Base-by-base conservation (phyloP, 2,797 vertebrate genomes). In the Thunnus albacares region DNA sequence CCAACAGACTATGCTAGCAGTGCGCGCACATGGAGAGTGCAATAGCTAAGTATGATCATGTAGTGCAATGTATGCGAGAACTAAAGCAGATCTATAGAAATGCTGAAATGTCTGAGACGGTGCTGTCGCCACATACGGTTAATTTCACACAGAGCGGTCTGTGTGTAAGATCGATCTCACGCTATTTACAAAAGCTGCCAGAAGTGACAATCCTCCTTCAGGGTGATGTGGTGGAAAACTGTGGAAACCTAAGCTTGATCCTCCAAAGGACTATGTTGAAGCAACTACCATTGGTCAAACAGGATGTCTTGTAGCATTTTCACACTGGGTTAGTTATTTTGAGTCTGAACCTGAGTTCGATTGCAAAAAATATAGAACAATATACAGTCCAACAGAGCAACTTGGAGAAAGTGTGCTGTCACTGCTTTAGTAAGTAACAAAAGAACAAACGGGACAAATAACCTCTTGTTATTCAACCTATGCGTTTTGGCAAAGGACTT, bases 1-100 rank as follows among this genome's bases (percentile, higher is more conserved):
- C 88, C 85, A 85, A 94, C 89, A 92, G 93, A 93, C 95, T 95
- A 96, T 80, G 90, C 95, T 95, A 96, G 94, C 90, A 84, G 95
- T 94, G 95, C 77, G 89, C 80, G 90, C 89, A 93, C 87, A 89
- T 87, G 85, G 86, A 90, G 90, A 94, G 94, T 94, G 91, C 88
- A 83, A 84, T 83, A 88, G 92, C 90, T 90, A 93, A 91, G 88
- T 91, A 93, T 90, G 85, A 89, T 87, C 62, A 93, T 92, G 91
- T 92, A 93, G 92, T 92, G 94, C 94, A 93, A 95, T 93, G 94
- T 86, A 89, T 92, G 88, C 82, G 77, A 92, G 89, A 92, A 92
- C 91, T 94, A 94, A 93, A 94, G 93, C 92, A 88, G 85, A 88
- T 81, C 89, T 92, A 90, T 72, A 86, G 80, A 87, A 90, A 93